Evolutionary conservation across 2,888 invertebrate species (phyloP).

Genomic region (Copidosoma aretas): DNA sequence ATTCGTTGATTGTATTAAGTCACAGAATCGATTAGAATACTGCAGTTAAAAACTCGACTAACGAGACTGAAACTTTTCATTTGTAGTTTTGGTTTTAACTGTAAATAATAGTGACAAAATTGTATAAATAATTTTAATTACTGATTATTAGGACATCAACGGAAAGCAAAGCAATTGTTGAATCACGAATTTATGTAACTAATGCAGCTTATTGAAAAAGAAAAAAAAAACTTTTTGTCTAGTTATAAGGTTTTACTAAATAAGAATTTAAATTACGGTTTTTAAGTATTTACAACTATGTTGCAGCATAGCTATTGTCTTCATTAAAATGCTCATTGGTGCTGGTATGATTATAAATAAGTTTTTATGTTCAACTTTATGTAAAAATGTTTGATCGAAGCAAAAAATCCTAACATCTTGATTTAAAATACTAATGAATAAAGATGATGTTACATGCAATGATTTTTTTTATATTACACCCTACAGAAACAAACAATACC

Average conservation of each 20-base stretch:
- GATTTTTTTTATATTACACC: too few species aligned
- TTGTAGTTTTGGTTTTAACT: conserved; percentile 19
- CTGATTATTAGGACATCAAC: conserved; percentile 21
- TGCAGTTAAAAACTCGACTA: conserved; percentile 31
- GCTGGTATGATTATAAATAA: conserved; percentile 52
- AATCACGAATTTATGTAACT: conserved; percentile 24
- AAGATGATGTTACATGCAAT: conserved; percentile 26
- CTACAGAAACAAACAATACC: too few species aligned
- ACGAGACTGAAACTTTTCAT: conserved; percentile 33
- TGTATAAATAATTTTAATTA: conserved; percentile 27
- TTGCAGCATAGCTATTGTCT: conserved; percentile 41
- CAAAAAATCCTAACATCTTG: conserved; percentile 9
- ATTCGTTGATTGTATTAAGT: conserved; percentile 1
- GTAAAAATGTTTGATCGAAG: conserved; percentile 18
- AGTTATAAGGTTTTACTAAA: conserved; percentile 32
- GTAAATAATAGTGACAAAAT: conserved; percentile 34
- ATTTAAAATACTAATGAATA: conserved; percentile 13
- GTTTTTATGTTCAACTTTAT: conserved; percentile 25
- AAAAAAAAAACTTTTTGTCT: conserved; percentile 26
- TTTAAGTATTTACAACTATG: conserved; percentile 39
- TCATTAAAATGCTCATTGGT: conserved; percentile 61
- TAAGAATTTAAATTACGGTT: conserved; percentile 40
- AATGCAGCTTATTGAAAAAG: conserved; percentile 31
- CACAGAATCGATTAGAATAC: conserved; percentile 1
- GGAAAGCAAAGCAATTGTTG: conserved; percentile 16